These are phyloP conservation scores for Boloria euphrosyne DNA, from an alignment of 2,888 invertebrate genomes.

Conservation along the genomic window DNA sequence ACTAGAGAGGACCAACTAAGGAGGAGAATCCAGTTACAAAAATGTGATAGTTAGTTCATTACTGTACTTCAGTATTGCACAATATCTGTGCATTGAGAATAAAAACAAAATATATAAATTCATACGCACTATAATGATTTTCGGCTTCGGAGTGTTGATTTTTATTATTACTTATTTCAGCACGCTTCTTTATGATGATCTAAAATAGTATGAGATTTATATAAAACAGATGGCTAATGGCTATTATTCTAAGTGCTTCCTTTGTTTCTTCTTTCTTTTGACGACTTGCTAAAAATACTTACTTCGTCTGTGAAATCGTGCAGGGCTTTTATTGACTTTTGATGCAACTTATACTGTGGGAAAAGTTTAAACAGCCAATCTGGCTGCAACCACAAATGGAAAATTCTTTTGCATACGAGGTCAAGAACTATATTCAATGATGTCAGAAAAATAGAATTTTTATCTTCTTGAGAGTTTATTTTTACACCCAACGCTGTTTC, in stretches of 20 bases:
- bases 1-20: too few species aligned
- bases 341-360: conserved; percentile 75
- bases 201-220: conserved; percentile 36
- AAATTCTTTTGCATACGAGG: conserved; percentile 64
- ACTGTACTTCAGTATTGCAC: too few species aligned
- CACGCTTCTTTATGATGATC: conserved; percentile 61
- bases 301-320: conserved; percentile 83
- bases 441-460: conserved; percentile 58
- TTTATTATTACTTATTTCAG: conserved; percentile 53
- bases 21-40: too few species aligned
- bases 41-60: too few species aligned
- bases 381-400: conserved; percentile 74
- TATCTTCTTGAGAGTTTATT: conserved; percentile 63
- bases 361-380: conserved; percentile 82
- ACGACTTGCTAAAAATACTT: conserved; percentile 27
- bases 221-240: not conserved
- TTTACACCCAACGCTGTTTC: conserved; percentile 72
- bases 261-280: too few species aligned
- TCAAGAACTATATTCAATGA: conserved; percentile 56
- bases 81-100: too few species aligned
- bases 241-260: too few species aligned
- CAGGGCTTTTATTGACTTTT: conserved; percentile 74
- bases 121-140: conserved; percentile 57
- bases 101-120: not conserved
- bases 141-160: conserved; percentile 52